Conservation (phyloP, 2,113 vertebrate species). For the Phrynosoma blainvillii region DNA sequence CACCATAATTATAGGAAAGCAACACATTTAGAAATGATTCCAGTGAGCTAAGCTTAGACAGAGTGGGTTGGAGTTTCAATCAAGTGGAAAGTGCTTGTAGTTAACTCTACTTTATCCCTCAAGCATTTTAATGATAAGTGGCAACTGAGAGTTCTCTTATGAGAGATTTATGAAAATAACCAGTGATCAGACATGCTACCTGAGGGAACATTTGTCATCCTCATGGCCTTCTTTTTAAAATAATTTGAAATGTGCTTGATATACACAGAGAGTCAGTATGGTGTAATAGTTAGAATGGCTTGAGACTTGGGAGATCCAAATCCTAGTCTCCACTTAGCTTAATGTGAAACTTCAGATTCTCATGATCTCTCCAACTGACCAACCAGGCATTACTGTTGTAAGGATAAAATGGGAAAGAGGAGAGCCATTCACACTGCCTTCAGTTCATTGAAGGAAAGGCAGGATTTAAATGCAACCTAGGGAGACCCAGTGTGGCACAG, state of each 20-base stretch:
- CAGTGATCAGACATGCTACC: constrained; percentile 3
- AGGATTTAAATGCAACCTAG: too few relatives aligned
- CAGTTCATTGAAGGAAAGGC: neutral
- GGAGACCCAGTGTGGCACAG: too few relatives aligned
- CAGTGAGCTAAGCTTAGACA: constrained; percentile 24
- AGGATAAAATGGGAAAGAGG: neutral
- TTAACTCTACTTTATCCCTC: constrained; percentile 38
- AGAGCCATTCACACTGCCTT: neutral
- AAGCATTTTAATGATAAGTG: constrained; percentile 44
- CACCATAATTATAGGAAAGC: constrained; percentile 41
- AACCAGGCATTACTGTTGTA: neutral
- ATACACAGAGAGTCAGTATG: too few relatives aligned
- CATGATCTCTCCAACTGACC: too few relatives aligned
- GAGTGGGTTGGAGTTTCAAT: constrained; percentile 40
- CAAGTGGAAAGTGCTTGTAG: constrained; percentile 29
- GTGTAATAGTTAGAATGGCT: too few relatives aligned
- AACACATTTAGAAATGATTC: neutral
- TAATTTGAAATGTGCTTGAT: neutral
- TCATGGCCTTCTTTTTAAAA: constrained; percentile 22
- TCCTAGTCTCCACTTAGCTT: too few relatives aligned
- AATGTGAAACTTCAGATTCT: too few relatives aligned
- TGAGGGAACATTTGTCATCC: constrained; percentile 21
- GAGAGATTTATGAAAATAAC: constrained; percentile 35
- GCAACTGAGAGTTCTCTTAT: constrained; percentile 40
- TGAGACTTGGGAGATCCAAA: too few relatives aligned